A percentile compares a stretch with the other conserved stretches of the same genome.
Evolutionary conservation across 30 jellyfish, hydroid and myxozoan species (phyloP).

Genomic region (Hydractinia symbiolongicarpus): DNA sequence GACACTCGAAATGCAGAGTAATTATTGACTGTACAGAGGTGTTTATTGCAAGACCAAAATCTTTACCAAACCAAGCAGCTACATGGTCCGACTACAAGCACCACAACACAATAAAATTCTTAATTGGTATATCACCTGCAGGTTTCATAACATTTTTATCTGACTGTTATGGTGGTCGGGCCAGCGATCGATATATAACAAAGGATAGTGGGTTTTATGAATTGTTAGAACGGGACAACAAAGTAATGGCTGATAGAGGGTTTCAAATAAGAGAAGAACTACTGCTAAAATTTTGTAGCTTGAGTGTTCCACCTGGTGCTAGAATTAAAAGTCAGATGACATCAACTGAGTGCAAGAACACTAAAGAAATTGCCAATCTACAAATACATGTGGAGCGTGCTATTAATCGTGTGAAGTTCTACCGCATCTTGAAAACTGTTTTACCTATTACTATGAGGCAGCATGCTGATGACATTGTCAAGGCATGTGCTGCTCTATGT

Average conservation of each 20-base stretch:
- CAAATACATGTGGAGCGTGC: conserved; percentile 66
- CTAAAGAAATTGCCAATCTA: conserved; percentile 52
- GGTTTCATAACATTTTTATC: conserved; percentile 43
- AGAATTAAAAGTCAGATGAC: conserved; percentile 57
- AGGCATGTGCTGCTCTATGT: conserved; percentile 37
- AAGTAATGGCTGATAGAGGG: conserved; percentile 62
- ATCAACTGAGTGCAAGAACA: conserved; percentile 39
- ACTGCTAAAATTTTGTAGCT: conserved; percentile 25
- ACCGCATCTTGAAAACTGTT: conserved; percentile 36
- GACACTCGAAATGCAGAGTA: conserved; percentile 33
- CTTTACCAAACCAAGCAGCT: conserved; percentile 44
- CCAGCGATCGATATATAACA: conserved; percentile 38
- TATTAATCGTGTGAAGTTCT: conserved; percentile 47
- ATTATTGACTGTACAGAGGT: conserved; percentile 58
- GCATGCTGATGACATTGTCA: conserved; percentile 49
- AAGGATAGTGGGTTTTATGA: conserved; percentile 45
- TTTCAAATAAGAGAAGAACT: conserved; percentile 48
- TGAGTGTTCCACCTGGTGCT: conserved; percentile 76
- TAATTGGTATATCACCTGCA: conserved; percentile 52
- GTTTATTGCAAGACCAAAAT: conserved; percentile 53
- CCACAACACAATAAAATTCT: conserved; percentile 40
- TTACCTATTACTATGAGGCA: conserved; percentile 49
- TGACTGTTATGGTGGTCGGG: conserved; percentile 45
- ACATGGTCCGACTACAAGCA: conserved; percentile 69
- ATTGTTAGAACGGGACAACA: conserved; percentile 46